A percentile compares a stretch with the other conserved stretches of the same genome.
Conservation (phyloP, 1,140 invertebrate genomes). For the Psix sp. region DNA sequence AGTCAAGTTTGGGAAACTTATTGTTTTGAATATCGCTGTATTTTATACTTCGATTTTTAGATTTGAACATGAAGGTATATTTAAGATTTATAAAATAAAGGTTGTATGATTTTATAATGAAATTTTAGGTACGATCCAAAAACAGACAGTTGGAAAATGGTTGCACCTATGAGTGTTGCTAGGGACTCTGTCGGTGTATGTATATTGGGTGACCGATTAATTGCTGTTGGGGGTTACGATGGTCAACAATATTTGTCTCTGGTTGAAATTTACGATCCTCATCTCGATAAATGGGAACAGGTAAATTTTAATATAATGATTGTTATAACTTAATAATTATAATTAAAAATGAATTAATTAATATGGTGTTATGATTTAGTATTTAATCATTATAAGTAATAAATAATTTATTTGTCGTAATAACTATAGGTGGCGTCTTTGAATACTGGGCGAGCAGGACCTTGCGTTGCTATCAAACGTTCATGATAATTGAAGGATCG, state of each 20-base stretch:
- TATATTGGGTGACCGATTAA: conserved; percentile 90
- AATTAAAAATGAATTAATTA: too few species aligned
- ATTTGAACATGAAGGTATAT: too few species aligned
- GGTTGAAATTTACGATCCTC: conserved; percentile 95
- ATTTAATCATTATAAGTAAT: too few species aligned
- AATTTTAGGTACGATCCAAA: conserved; percentile 82
- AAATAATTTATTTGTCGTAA: too few species aligned
- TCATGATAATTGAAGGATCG: neutral
- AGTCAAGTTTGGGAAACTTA: too few species aligned
- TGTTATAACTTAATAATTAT: too few species aligned
- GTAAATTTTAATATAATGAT: too few species aligned
- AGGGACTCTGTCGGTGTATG: conserved; percentile 95
- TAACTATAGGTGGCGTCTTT: conserved; percentile 86
- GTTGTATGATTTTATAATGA: conserved; percentile 62
- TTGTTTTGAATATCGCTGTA: too few species aligned
- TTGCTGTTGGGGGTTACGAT: conserved; percentile 96
- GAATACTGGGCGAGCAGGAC: conserved; percentile 88
- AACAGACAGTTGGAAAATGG: conserved; percentile 92
- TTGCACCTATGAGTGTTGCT: conserved; percentile 90
- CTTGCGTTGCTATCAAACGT: conserved; percentile 84
- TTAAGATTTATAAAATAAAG: too few species aligned
- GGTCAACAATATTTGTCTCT: conserved; percentile 93
- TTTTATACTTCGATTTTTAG: too few species aligned
- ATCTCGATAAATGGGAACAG: conserved; percentile 90
- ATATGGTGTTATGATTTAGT: too few species aligned